phyloP scores from a whole-genome alignment of 2,797 vertebrate genomes.

The Pangasius djambal region DNA sequence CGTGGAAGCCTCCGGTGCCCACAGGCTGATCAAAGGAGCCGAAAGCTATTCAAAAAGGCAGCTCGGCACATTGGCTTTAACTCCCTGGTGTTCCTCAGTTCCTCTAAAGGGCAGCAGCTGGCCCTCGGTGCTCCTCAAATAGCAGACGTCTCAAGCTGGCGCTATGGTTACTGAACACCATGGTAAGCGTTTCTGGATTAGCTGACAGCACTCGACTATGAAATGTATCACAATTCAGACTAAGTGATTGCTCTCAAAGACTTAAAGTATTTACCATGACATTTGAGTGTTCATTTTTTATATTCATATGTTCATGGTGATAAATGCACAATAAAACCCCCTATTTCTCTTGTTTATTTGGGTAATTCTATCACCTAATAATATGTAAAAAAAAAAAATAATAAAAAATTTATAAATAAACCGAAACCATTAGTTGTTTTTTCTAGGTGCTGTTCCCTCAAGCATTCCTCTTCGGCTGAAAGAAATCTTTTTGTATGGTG shows the following conservation, averaged over 20 bases:
- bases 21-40: constrained; percentile 49
- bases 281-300: neutral
- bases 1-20: constrained; percentile 40
- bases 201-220: neutral
- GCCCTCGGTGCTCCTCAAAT: constrained; percentile 41
- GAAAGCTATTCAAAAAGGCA: constrained; percentile 47
- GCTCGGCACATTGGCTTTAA: constrained; percentile 29
- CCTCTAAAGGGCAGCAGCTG: constrained; percentile 48
- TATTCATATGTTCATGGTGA: neutral
- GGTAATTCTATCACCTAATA: neutral
- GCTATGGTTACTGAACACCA: constrained; percentile 29
- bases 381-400: constrained; percentile 1
- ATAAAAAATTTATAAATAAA: constrained; percentile 36
- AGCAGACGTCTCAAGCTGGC: constrained; percentile 25
- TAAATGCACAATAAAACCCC: neutral
- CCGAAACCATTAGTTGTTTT: constrained; percentile 17
- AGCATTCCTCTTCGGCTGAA: constrained; percentile 46
- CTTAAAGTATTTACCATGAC: neutral
- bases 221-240: neutral
- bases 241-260: neutral
- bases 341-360: neutral
- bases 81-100: constrained; percentile 38
- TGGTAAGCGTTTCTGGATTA: constrained; percentile 7
- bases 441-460: constrained; percentile 27
- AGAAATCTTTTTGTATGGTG: constrained; percentile 57